A percentile compares a stretch with the other conserved stretches of the same genome.
phyloP scores from a whole-genome alignment of 23 tunicate genomes.

The Pegea sp. region DNA sequence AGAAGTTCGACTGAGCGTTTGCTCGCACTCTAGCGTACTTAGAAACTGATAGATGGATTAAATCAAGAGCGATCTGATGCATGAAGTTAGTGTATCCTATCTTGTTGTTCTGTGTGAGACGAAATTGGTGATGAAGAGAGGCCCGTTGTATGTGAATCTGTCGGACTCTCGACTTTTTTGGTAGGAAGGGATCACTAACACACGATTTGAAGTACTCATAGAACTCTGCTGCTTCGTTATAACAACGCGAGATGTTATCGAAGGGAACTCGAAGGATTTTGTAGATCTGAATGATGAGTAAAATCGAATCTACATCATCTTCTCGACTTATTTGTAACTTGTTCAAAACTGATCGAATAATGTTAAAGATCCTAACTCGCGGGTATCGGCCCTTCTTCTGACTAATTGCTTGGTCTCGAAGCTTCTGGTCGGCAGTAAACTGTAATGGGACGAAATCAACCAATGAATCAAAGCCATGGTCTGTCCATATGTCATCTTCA shows the following conservation, averaged over 20 bases:
- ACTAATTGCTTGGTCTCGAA: too few species aligned
- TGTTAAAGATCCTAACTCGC: conserved; percentile 30
- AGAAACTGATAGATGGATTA: conserved; percentile 40
- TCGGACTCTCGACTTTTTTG: conserved; percentile 26
- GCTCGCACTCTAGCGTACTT: conserved; percentile 67
- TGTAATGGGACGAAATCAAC: background rate
- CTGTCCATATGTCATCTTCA: background rate
- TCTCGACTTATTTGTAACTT: conserved; percentile 15
- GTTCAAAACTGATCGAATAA: conserved; percentile 9
- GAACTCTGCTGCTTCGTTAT: conserved; percentile 15
- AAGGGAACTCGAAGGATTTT: background rate
- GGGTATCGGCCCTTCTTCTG: too few species aligned
- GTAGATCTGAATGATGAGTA: conserved; percentile 44
- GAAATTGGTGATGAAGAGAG: conserved; percentile 39
- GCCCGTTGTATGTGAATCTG: conserved; percentile 30
- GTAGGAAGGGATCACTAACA: conserved; percentile 28
- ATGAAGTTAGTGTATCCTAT: conserved; percentile 23
- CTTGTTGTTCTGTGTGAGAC: conserved; percentile 25
- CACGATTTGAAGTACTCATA: conserved; percentile 46
- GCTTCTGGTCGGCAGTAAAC: too few species aligned
- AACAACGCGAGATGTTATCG: conserved; percentile 15
- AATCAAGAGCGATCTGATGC: conserved; percentile 53
- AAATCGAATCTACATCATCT: conserved; percentile 69
- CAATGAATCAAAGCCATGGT: background rate
- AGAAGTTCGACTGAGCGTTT: conserved; percentile 51